These are phyloP conservation scores for Euphonia xanthogaster DNA, from an alignment of 2,797 vertebrate genomes.

Conservation along the genomic window DNA sequence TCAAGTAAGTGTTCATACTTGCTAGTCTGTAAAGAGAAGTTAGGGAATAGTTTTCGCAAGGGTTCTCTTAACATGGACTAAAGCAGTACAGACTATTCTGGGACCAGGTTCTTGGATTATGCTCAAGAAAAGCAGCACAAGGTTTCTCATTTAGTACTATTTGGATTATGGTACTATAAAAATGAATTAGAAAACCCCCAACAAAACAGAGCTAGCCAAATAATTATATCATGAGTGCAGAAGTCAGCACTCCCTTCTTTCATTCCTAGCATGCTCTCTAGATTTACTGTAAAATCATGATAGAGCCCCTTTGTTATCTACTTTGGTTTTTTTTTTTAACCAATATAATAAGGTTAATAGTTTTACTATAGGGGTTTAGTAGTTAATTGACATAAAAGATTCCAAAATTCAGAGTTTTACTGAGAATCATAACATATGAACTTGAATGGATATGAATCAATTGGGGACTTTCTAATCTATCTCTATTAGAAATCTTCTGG, in stretches of 20 bases:
- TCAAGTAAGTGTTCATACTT: neutral
- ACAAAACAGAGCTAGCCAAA: neutral
- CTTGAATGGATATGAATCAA: neutral
- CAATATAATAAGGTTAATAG: neutral
- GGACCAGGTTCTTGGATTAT: neutral
- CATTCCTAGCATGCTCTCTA: neutral
- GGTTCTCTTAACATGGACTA: neutral
- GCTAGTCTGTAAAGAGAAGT: neutral
- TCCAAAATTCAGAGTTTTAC: neutral
- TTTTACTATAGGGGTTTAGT: neutral
- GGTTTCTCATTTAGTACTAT: slow-evolving; percentile 11
- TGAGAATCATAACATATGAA: neutral
- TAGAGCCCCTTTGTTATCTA: neutral
- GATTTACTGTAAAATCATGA: neutral
- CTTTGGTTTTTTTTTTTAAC: neutral
- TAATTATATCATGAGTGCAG: neutral
- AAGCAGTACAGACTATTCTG: neutral
- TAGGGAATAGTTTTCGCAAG: neutral
- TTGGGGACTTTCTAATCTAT: neutral
- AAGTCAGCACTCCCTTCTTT: neutral
- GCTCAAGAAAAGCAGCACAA: slow-evolving; percentile 26
- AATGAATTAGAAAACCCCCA: neutral
- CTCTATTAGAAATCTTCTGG: neutral
- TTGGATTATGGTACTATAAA: slow-evolving; percentile 19
- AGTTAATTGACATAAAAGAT: neutral